Evolutionary conservation across 2,797 vertebrate species (phyloP).

Genomic region (Fringilla coelebs): DNA sequence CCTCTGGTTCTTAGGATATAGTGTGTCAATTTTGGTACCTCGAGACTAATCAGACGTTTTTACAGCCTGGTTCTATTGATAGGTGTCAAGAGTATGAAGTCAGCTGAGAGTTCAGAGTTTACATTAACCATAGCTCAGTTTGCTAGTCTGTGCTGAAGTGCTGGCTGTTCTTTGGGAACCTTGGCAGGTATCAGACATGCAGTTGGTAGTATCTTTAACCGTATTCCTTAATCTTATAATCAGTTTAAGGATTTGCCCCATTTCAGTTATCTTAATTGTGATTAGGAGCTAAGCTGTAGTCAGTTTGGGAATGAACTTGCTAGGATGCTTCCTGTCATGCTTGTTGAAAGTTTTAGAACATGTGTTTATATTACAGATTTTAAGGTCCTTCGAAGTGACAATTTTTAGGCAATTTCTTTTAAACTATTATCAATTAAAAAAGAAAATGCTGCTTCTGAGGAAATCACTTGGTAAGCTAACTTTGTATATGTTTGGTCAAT

Average conservation of each 20-base stretch:
- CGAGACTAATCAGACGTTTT: neutral
- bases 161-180: neutral
- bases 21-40: neutral
- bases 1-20: neutral
- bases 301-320: neutral
- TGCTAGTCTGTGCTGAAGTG: neutral
- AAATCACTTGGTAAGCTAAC: neutral
- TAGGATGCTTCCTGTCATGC: neutral
- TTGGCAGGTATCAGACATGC: neutral
- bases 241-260: neutral
- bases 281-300: neutral
- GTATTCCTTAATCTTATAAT: neutral
- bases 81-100: neutral
- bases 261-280: neutral
- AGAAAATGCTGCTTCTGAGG: neutral
- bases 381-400: neutral
- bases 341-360: neutral
- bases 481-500: neutral
- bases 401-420: neutral
- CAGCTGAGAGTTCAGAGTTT: neutral
- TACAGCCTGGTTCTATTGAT: neutral
- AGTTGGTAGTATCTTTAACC: neutral
- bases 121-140: accelerated
- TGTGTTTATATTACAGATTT: neutral
- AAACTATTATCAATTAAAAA: neutral